Conservation (phyloP, 35 echinoderm and acorn worm species). For the Ophiothrix spiculata region DNA sequence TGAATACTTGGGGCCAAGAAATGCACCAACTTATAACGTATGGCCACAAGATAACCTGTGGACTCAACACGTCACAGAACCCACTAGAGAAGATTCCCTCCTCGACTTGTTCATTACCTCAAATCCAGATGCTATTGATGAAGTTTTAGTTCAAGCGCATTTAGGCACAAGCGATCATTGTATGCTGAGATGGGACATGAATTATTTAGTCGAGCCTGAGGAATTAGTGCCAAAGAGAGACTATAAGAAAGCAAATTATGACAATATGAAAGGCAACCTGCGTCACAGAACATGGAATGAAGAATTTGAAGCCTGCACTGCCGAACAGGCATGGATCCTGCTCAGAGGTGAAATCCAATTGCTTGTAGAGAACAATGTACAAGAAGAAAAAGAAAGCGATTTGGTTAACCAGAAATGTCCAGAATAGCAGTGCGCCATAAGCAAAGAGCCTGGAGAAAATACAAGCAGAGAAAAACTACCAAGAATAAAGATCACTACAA, state of each 20-base stretch:
- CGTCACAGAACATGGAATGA: not conserved
- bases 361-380: too few relatives aligned
- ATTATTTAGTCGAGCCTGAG: constrained; percentile 6
- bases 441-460: constrained; percentile 17
- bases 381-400: too few relatives aligned
- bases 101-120: constrained; percentile 21
- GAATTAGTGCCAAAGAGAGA: not conserved
- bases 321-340: too few relatives aligned
- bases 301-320: too few relatives aligned
- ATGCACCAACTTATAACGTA: too few relatives aligned
- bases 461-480: constrained; percentile 8
- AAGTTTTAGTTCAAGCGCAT: constrained; percentile 9
- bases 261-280: not conserved
- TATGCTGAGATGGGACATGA: constrained; percentile 27
- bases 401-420: too few relatives aligned
- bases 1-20: too few relatives aligned
- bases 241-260: constrained; percentile 7
- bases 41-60: too few relatives aligned
- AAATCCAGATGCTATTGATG: constrained; percentile 21
- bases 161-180: constrained; percentile 23
- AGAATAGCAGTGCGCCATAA: not conserved
- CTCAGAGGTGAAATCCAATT: too few relatives aligned
- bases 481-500: constrained; percentile 19
- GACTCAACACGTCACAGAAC: constrained; percentile 33
- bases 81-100: constrained; percentile 15